These are phyloP conservation scores for Subanguina moxae DNA, from an alignment of 1,140 invertebrate species.

Conservation along the genomic window DNA sequence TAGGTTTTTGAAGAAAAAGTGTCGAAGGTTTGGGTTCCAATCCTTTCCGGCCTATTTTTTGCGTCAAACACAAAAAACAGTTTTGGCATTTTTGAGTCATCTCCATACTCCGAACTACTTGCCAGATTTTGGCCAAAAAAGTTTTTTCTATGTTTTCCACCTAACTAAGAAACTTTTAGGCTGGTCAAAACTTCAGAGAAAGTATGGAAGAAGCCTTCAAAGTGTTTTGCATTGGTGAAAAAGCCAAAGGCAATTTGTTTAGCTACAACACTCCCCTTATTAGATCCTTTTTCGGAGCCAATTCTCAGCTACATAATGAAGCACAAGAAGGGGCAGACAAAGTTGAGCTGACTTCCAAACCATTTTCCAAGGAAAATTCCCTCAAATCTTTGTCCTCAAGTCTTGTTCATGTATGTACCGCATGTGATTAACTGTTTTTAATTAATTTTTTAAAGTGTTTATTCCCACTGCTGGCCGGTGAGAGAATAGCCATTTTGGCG, in stretches of 20 bases:
- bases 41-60: no score
- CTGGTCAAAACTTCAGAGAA: constrained; percentile 14
- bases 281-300: constrained; percentile 30
- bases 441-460: constrained; percentile 34
- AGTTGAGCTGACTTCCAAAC: background rate
- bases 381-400: constrained; percentile 10
- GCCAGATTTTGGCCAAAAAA: background rate
- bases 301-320: constrained; percentile 25
- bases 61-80: background rate
- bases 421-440: background rate
- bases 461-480: constrained; percentile 40
- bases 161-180: constrained; percentile 25
- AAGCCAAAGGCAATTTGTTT: constrained; percentile 30
- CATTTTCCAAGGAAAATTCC: constrained; percentile 34
- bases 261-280: constrained; percentile 22
- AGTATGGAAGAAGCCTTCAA: constrained; percentile 33
- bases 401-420: constrained; percentile 12
- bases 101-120: no score
- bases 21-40: no score
- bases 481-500: constrained; percentile 41
- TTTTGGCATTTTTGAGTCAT: background rate
- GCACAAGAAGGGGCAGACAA: constrained; percentile 6
- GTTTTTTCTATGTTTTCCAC: background rate
- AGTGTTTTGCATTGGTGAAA: constrained; percentile 14
- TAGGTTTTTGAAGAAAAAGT: constrained; percentile 19